Percentiles rank a stretch among this genome's conserved stretches.
Conservation (phyloP, 2,797 vertebrate species). For the Carapus acus region DNA sequence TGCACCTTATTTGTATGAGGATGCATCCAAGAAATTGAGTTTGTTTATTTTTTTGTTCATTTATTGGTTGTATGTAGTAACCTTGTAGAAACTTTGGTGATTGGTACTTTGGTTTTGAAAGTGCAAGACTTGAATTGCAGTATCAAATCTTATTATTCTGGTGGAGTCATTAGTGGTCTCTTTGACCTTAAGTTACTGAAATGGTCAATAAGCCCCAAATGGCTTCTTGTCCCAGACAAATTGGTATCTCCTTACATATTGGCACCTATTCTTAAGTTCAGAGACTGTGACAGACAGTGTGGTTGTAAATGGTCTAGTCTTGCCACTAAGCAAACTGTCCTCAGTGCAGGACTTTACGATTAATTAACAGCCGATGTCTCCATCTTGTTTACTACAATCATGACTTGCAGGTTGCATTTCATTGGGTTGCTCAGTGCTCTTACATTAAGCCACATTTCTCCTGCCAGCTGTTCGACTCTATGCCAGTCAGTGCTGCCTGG, state of each 20-base stretch:
- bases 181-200: neutral
- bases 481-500: constrained; percentile 46
- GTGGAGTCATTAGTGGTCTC: too few species aligned
- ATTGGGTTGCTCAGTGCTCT: constrained; percentile 14
- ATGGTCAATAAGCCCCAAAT: constrained; percentile 7
- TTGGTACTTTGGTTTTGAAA: too few species aligned
- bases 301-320: constrained; percentile 24
- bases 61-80: too few species aligned
- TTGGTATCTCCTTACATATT: constrained; percentile 16
- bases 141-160: too few species aligned
- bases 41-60: too few species aligned
- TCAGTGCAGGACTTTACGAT: constrained; percentile 12
- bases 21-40: too few species aligned
- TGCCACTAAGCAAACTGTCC: constrained; percentile 8
- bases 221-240: neutral
- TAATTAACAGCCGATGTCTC: constrained; percentile 43
- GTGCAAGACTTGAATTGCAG: too few species aligned
- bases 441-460: constrained; percentile 10
- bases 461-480: constrained; percentile 27
- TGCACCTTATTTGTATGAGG: too few species aligned
- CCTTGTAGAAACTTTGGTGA: too few species aligned
- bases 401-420: constrained; percentile 36
- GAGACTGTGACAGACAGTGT: too few species aligned
- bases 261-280: constrained; percentile 3
- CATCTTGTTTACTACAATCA: constrained; percentile 47